Evolutionary conservation across 2,888 invertebrate genomes (phyloP), one percentile per base, ranked within the genome.

Genomic region (Pristionchus fissidentatus): DNA sequence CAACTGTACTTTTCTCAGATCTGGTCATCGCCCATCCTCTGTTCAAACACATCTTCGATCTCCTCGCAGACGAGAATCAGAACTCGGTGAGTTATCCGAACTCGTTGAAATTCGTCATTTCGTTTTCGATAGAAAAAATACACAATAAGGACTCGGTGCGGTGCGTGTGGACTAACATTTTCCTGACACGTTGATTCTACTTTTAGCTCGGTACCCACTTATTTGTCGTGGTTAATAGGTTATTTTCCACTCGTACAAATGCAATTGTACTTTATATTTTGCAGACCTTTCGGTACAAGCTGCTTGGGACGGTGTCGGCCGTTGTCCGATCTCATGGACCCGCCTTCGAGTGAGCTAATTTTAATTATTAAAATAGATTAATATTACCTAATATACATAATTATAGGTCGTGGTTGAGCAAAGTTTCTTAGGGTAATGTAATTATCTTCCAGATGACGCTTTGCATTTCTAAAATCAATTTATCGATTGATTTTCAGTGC

Each of bases 241-340:
- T 52, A 8, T 52, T 5, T n/a, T 52, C 19, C 5, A 52, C n/a
- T 52, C 5, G n/a, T 19, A 66, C 10, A 7, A 19, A 22, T 41
- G 19, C 1, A 26, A 43, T 22, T 70, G 41, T 3, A 22, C 10
- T 0, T 41, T 29, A n/a, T 22, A 3, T 15, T 0, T 49, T 83
- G 0, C 73, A 73, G 83, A 49, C 5, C 26, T 70, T 83, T 49
- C 83, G 83, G 0, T 83, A 83, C 73, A 83, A 83, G 22, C 73
- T 83, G 0, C 83, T 83, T 13, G 83, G 83, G 0, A 8, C 85
- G 8, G 66, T 83, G 19, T 83, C 83, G 8, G 70, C 70, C 73
- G 52, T 75, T 15, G 79, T 84, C 22, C 82, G 85, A 70, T 85
- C 85, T 26, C 81, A 85, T 78, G 66, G 43, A 41, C 46, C 66